Evolutionary conservation across 2,113 vertebrate genomes (phyloP), one percentile per base, ranked within the genome.

Genomic region (Noturus placidus): DNA sequence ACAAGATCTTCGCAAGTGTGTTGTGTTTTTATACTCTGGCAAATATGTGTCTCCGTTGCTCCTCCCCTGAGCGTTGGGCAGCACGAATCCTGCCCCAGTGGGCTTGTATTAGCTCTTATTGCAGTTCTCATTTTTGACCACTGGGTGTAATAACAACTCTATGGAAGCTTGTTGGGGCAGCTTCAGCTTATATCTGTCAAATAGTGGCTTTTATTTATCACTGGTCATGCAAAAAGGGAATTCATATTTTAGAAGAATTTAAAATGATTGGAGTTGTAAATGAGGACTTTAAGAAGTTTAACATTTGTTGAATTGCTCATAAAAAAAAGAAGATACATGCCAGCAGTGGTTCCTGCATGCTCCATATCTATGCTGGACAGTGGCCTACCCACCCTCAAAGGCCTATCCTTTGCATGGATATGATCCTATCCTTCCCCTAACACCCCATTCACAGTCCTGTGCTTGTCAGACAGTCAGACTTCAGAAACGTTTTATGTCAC

Each of bases 401-500:
- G 22, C 25, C 42, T 78, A 46, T 52, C 42, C 27, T 33, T 79
- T 14, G 14, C 50, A 19, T 79, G n/a, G 17, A 54, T 30, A 54
- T 13, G 77, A 79, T 81, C 54, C 54, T 20, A 59, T 81, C 50
- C 27, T 56, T 56, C 77, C 77, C 17, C 6, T 81, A 81, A 81
- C 78, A 81, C 4, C 78, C 9, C 52, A 56, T 80, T 80, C 77
- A 80, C 27, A 56, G n/a, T 15, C n/a, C 52, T 17, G n/a, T 30
- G 17, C n/a, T n/a, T 56, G 77, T 5, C 77, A 80, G 77, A 80
- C 77, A 80, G 4, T 80, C 77, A 56, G 77, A 80, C 77, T 80
- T 56, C 15, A 80, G 77, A 30, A n/a, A 52, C 33, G 5, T 56
- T 79, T 79, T 54, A 54, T 17, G 52, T 80, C 77, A 56, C n/a